Base-by-base conservation (phyloP, 2,888 invertebrate genomes). In the Apoderus coryli region DNA sequence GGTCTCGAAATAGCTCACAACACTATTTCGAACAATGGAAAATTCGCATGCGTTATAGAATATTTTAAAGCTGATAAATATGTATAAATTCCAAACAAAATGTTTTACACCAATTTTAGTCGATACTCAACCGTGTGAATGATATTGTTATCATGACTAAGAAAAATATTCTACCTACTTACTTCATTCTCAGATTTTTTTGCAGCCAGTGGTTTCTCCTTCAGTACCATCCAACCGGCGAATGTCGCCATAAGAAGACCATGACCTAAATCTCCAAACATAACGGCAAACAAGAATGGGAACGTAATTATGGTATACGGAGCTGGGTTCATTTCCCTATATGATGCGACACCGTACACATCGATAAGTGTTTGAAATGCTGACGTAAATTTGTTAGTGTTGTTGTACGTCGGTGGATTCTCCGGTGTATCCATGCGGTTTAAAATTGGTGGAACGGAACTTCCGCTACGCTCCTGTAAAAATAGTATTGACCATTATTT, bases 211-310 rank as follows among this genome's bases (percentile, higher is more conserved):
- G 79, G 79, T 50, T 90, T 92, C 63, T 98, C 96, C 56, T 80
- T 82, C 39, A 89, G 62, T 42, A 95, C 84, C 86, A 98, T 89
- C 82, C 85, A 95, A 27, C 77, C 72, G 10, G 85, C 95, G 59
- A 92, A 92, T 5, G 76, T 54, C 27, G 86, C 74, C 90, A 98
- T 89, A 29, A 98, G 64, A 1, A 80, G 61, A 33, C 95, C 95
- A 59, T 98, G 96, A 0, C 96, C 96, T 22, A 51, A 40, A 63
- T 98, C 96, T n/a, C 96, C 93, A 63, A 96, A 96, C 95, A 96
- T 96, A 43, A 96, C 82, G 42, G 90, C 88, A 60, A 96, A 96
- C 50, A 96, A 64, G 64, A 96, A 96, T 33, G 95, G 95, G 59
- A 96, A 96, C 4, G 95, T 92, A 34, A 96, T 88, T 44, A 95